A percentile compares a stretch with the other conserved stretches of the same genome.
Conservation (phyloP, 2,113 vertebrate species). For the Serilophus lunatus region DNA sequence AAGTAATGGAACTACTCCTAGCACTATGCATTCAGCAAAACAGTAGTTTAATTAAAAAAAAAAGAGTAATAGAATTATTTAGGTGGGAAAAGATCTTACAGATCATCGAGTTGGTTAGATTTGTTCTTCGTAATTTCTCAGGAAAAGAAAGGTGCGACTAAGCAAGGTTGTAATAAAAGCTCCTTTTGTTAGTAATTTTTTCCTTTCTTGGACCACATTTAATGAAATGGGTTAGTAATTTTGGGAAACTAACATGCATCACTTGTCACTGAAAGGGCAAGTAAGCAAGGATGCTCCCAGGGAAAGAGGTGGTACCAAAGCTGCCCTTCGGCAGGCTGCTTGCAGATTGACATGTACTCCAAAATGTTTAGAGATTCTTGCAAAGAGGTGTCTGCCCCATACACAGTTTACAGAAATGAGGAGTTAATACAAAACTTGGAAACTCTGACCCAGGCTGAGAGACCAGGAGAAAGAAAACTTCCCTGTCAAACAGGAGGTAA, state of each 20-base stretch:
- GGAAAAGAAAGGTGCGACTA: not conserved
- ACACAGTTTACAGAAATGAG: not conserved
- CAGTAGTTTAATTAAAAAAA: not conserved
- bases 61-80: not conserved
- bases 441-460: not conserved
- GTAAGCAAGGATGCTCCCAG: not conserved
- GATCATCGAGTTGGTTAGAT: accelerated
- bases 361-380: not conserved
- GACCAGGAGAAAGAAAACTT: not conserved
- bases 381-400: not conserved
- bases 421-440: not conserved
- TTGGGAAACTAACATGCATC: not conserved
- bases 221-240: not conserved
- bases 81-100: not conserved
- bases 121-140: not conserved
- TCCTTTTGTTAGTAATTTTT: not conserved
- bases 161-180: not conserved
- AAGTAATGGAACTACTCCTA: not conserved
- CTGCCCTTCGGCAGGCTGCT: not conserved
- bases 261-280: not conserved
- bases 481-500: constrained; percentile 16
- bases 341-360: not conserved
- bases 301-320: not conserved
- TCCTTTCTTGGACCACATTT: not conserved
- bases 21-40: not conserved